Base-by-base conservation (phyloP, 2,113 vertebrate species). In the Puntigrus tetrazona region DNA sequence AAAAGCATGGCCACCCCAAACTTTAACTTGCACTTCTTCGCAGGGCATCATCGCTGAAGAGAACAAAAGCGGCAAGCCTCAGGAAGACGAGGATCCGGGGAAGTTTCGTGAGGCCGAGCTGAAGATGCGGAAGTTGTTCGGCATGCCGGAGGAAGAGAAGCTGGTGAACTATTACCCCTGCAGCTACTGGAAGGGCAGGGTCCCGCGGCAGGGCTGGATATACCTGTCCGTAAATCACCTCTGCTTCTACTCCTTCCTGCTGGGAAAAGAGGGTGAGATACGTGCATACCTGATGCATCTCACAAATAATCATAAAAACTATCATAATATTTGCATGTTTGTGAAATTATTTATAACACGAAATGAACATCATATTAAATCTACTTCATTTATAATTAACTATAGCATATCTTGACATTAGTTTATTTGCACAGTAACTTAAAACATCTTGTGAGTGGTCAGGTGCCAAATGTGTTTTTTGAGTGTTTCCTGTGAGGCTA, bases 131-230 rank as follows among this genome's bases (percentile, higher is more conserved):
- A 97, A 95, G 92, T 93, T 98, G 90, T 99, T 99, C 14, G 96
- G 96, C 72, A 99, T 99, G 98, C 98, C 98, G 0, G 97, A 98
- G 14, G 98, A 96, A 69, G 98, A 99, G 92, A 98, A 98, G 90
- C 93, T 99, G 90, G 98, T 99, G 70, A 99, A 99, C 88, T 99
- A 99, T 89, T 99, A 99, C 84, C 98, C 97, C 63, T 99, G 98
- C 92, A 99, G 98, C 91, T 99, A 95, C 87, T 99, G 98, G 98
- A 99, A 99, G 89, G 97, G 98, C 1, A 92, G 96, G 0, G 97
- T 99, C 9, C 98, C 98, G 0, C 93, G 98, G 25, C 98, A 99
- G 92, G 98, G 98, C 52, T 99, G 98, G 98, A 94, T 98, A 22
- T 99, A 99, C 93, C 95, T 99, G 84, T 97, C 95, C 0, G 93